Conservation (phyloP, 2,797 vertebrate genomes). For the Dallia pectoralis region DNA sequence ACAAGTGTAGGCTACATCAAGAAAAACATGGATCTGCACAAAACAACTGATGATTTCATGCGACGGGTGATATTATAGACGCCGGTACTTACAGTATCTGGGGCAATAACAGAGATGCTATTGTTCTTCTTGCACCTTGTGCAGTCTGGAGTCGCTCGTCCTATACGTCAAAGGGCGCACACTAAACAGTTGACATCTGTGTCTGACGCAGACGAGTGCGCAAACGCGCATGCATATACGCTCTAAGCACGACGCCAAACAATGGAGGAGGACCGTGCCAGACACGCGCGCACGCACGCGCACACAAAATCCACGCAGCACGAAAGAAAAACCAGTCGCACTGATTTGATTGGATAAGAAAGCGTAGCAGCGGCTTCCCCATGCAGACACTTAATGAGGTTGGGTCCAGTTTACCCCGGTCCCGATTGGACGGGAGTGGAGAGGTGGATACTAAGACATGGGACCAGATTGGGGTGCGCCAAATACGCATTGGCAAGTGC, state of each 20-base stretch:
- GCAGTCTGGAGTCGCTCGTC: conserved; percentile 8
- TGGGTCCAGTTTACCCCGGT: background rate
- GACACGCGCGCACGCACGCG: no score
- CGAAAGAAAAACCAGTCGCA: conserved; percentile 8
- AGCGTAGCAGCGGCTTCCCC: background rate
- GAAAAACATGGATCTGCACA: background rate
- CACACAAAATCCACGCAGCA: conserved; percentile 5
- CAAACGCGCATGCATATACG: background rate
- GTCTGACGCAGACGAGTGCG: background rate
- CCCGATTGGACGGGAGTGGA: conserved; percentile 36
- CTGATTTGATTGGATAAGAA: conserved; percentile 24
- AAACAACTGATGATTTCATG: background rate
- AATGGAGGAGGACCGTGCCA: conserved; percentile 5
- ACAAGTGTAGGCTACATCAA: background rate
- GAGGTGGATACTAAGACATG: conserved; percentile 36
- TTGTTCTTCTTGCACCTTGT: background rate
- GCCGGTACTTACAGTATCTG: conserved; percentile 15
- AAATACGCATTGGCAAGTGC: conserved; percentile 10
- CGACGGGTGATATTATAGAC: conserved; percentile 3
- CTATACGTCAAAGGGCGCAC: background rate
- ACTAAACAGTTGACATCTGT: background rate
- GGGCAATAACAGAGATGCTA: background rate
- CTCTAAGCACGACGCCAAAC: background rate
- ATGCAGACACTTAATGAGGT: no score
- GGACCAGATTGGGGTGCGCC: conserved; percentile 36